Conservation (phyloP, 2,888 invertebrate genomes). For the Drymonia ruficornis region DNA sequence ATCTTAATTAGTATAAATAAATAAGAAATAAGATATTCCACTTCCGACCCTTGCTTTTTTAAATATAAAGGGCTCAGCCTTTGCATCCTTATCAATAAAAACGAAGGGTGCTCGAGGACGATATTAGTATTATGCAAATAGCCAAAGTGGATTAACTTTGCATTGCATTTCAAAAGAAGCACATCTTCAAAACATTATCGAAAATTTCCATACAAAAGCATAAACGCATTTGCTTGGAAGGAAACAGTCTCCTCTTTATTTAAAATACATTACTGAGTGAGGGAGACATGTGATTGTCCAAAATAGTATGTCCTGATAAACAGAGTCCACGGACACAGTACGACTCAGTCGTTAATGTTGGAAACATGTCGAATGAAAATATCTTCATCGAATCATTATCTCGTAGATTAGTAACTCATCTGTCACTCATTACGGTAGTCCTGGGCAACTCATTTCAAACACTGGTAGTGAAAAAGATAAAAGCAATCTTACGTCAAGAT, state of each 20-base stretch:
- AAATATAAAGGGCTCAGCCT: constrained; percentile 17
- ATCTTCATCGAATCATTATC: no score
- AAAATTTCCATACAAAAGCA: constrained; percentile 5
- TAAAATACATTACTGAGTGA: no score
- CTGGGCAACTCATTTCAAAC: constrained; percentile 20
- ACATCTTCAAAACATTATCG: background rate
- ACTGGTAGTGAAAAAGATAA: constrained; percentile 45
- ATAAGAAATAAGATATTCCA: constrained; percentile 14
- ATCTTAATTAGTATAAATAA: constrained; percentile 21
- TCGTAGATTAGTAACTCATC: no score
- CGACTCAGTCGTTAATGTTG: no score
- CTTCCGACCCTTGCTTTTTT: constrained; percentile 20
- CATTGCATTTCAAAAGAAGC: background rate
- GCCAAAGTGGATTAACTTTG: constrained; percentile 16
- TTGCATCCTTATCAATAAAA: constrained; percentile 14
- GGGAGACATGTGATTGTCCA: no score
- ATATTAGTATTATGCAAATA: constrained; percentile 30
- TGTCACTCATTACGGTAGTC: constrained; percentile 28
- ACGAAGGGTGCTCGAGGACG: constrained; percentile 15
- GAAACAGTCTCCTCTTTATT: background rate
- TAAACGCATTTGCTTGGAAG: no score
- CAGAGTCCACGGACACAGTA: no score
- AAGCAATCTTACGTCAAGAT: constrained; percentile 55
- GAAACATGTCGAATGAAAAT: no score
- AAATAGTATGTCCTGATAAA: no score